These are phyloP conservation scores for Leptonema lineaticorne DNA, from an alignment of 1,140 invertebrate genomes.

Conservation along the genomic window DNA sequence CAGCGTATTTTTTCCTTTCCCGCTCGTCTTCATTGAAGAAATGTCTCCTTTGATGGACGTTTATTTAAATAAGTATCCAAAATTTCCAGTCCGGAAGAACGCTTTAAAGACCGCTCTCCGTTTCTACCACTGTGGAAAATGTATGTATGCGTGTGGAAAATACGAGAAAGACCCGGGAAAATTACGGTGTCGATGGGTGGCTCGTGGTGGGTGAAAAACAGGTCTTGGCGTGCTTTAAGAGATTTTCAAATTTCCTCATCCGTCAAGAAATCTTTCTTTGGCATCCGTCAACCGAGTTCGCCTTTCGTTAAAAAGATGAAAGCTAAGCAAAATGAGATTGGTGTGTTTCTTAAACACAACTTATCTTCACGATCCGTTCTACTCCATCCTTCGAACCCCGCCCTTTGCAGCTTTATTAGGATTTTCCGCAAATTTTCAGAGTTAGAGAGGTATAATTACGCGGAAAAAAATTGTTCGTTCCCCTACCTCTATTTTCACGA, in stretches of 20 bases:
- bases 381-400: not conserved
- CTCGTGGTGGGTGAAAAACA: not conserved
- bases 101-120: slow-evolving; percentile 1
- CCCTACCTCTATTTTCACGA: too few relatives aligned
- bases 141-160: not conserved
- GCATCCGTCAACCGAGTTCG: slow-evolving; percentile 24
- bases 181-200: not conserved
- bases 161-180: not conserved
- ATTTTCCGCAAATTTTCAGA: not conserved
- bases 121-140: not conserved
- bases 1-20: slow-evolving; percentile 12
- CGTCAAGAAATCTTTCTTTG: slow-evolving; percentile 26
- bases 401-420: not conserved
- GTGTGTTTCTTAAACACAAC: slow-evolving; percentile 23
- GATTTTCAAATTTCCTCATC: slow-evolving; percentile 30
- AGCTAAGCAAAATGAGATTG: slow-evolving; percentile 25
- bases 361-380: slow-evolving; percentile 9
- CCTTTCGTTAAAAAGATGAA: slow-evolving; percentile 9
- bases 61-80: slow-evolving; percentile 26
- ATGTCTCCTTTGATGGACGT: slow-evolving; percentile 20
- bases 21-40: too few relatives aligned
- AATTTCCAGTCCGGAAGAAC: slow-evolving; percentile 17
- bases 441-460: not conserved
- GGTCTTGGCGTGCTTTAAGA: slow-evolving; percentile 19
- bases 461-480: too few relatives aligned